Percentiles rank a stretch among this genome's conserved stretches.
These are phyloP conservation scores for Volucella inanis DNA, from an alignment of 2,888 invertebrate species.

Conservation along the genomic window DNA sequence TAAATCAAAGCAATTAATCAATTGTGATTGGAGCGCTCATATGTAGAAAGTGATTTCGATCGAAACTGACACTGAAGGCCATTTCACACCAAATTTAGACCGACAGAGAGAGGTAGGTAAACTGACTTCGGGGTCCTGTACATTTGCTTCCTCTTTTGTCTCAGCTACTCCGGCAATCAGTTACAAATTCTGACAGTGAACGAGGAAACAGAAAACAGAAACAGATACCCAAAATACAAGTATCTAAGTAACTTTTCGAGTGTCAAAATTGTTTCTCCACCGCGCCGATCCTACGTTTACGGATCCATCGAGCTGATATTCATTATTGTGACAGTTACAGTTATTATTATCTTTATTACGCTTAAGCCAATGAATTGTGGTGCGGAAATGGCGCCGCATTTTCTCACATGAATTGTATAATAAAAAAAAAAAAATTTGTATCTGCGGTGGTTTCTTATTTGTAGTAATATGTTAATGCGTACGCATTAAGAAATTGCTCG, in stretches of 20 bases:
- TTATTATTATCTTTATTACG: constrained; percentile 25
- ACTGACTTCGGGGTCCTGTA: constrained; percentile 38
- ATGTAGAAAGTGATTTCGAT: constrained; percentile 64
- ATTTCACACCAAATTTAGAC: constrained; percentile 2
- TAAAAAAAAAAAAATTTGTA: constrained; percentile 1
- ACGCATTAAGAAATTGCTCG: constrained; percentile 34
- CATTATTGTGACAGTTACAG: constrained; percentile 23
- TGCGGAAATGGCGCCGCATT: constrained; percentile 38
- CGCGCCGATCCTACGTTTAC: neutral
- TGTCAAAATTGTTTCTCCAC: constrained; percentile 47
- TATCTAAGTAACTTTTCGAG: constrained; percentile 11
- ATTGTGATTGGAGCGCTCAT: constrained; percentile 38
- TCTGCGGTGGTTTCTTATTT: constrained; percentile 12
- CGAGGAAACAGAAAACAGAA: neutral
- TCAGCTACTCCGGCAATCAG: constrained; percentile 9
- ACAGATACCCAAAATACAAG: neutral
- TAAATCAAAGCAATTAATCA: constrained; percentile 61
- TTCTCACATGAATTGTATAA: constrained; percentile 59
- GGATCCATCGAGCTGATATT: constrained; percentile 18
- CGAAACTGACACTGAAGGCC: constrained; percentile 32
- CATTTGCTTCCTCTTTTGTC: constrained; percentile 15
- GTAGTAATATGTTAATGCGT: constrained; percentile 46
- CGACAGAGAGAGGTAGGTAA: constrained; percentile 46
- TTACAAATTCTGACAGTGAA: constrained; percentile 21
- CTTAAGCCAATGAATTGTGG: constrained; percentile 24